These are phyloP conservation scores for Lissocephala sabroskyi DNA, from an alignment of 2,888 invertebrate genomes.

Conservation along the genomic window DNA sequence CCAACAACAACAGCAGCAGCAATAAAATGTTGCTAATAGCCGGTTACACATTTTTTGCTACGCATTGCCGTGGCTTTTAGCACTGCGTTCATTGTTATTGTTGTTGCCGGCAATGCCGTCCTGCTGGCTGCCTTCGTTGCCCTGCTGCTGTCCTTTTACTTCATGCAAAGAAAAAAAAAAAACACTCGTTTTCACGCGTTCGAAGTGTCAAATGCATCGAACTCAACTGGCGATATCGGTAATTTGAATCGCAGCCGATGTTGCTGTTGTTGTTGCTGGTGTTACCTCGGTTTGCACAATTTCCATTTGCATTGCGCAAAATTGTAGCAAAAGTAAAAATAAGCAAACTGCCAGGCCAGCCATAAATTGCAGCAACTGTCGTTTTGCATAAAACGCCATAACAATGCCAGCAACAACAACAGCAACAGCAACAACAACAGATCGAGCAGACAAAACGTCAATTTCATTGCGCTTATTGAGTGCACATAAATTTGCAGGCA, in stretches of 20 bases:
- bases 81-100: slow-evolving; percentile 9
- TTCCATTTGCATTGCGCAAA: slow-evolving; percentile 44
- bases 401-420: slow-evolving; percentile 11
- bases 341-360: slow-evolving; percentile 22
- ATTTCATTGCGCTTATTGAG: slow-evolving; percentile 44
- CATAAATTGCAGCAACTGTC: slow-evolving; percentile 60
- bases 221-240: slow-evolving; percentile 33
- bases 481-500: slow-evolving; percentile 34
- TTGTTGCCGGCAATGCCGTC: slow-evolving; percentile 19
- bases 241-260: slow-evolving; percentile 31
- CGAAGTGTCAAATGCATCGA: slow-evolving; percentile 55
- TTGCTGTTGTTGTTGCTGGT: slow-evolving; percentile 8
- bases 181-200: slow-evolving; percentile 17
- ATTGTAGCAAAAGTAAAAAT: slow-evolving; percentile 30
- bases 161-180: too few species aligned
- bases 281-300: slow-evolving; percentile 32
- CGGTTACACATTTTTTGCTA: slow-evolving; percentile 16
- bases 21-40: slow-evolving; percentile 40
- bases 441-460: slow-evolving; percentile 32
- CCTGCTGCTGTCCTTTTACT: background rate
- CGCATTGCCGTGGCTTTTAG: background rate
- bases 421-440: slow-evolving; percentile 20
- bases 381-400: slow-evolving; percentile 49
- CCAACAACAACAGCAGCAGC: slow-evolving; percentile 9
- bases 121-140: slow-evolving; percentile 18